Base-by-base conservation (phyloP, 2,797 vertebrate genomes). In the Myoxocephalus aenaeus region DNA sequence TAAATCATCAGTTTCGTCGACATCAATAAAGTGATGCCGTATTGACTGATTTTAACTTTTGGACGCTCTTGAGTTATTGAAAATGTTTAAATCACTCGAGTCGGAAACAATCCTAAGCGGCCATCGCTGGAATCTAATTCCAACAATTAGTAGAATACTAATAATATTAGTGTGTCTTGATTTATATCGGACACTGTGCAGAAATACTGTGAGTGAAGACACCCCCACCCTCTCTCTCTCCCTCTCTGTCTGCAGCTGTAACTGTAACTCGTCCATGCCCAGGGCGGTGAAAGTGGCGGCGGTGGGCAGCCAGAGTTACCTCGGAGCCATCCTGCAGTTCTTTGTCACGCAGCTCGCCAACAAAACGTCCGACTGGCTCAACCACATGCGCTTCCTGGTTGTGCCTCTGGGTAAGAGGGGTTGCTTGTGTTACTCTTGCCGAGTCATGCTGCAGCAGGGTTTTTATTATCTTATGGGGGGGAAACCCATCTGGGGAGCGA, bases 261-360 rank as follows among this genome's bases (percentile, higher is more conserved):
- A 99, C 94, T 98, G 97, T 92, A 99, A 99, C 92, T 97, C 98
- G 1, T 96, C 97, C 79, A 97, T 98, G 96, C 98, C 98, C 8
- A 86, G 96, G 36, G 96, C 97, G 0, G 97, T 99, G 91, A 99
- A 98, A 91, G 96, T 99, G 86, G 97, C 95, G 0, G 97, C 97
- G 3, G 96, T 98, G 0, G 98, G 98, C 1, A 90, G 96, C 70
- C 98, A 98, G 94, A 97, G 95, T 79, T 99, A 98, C 92, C 94
- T 99, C 81, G 97, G 96, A 0, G 91, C 97, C 81, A 96, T 99
- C 85, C 95, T 99, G 77, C 97, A 97, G 86, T 98, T 98, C 93
- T 99, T 98, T 0, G 98, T 99, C 94, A 97, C 97, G 73, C 97
- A 99, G 34, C 93, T 99, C 80, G 97, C 98, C 88, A 97, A 95